Base-by-base conservation (phyloP, 2,113 vertebrate species). In the Rana temporaria region DNA sequence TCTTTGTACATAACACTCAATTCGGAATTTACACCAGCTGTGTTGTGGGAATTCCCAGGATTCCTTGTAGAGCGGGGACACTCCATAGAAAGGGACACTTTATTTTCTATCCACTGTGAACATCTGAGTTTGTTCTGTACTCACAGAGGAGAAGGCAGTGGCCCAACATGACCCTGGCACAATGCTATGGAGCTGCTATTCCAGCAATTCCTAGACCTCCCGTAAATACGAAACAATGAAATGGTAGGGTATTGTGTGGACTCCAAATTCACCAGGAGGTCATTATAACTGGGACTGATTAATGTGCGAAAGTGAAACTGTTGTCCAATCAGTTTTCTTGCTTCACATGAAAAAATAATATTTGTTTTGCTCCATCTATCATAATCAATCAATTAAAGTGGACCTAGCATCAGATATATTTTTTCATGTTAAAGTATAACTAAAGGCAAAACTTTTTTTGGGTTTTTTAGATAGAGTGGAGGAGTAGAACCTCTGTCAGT, bases 101-200 rank as follows among this genome's bases (percentile, higher is more conserved):
- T 24, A 60, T 42, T 75, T 75, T 75, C 38, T 42, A n/a, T 42
- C 72, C 57, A 5, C 32, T 75, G 15, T 42, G 56, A 75, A 24
- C 42, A 62, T 75, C 60, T 60, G 56, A 26, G 59, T 38, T 63
- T 76, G 73, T 52, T 62, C 62, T 38, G 53, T 34, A 52, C 20
- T 15, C 56, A 34, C 20, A 20, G 20, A 76, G 26, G 20, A 17
- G 73, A 26, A 34, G 17, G 73, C 73, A 26, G 5, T 63, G 73
- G 73, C 73, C 59, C 24, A 77, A 64, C 62, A 77, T 77, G 60
- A 77, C 74, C 74, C 59, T 77, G 22, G 64, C 60, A 59, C 60
- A 62, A 60, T n/a, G 34, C 38, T 53, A 77, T 53, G 52, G 74
- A 60, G 64, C 52, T 65, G 74, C 60, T 48, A 76, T 76, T 32